These are phyloP conservation scores for Anser cygnoides DNA, from an alignment of 2,113 vertebrate species.

Conservation along the genomic window DNA sequence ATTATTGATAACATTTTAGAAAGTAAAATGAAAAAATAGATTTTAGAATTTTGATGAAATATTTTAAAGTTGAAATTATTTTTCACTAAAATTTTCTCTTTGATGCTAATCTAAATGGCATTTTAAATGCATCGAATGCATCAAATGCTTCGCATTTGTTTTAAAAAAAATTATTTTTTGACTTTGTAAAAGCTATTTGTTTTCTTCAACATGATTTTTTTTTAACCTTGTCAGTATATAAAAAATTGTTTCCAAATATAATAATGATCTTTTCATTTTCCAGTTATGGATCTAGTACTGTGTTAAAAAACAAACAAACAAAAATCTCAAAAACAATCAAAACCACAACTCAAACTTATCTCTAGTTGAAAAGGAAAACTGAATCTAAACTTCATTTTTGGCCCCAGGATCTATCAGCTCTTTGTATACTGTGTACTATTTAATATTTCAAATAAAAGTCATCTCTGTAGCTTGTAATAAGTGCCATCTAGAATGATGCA, in stretches of 20 bases:
- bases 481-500: constrained; percentile 31
- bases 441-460: constrained; percentile 30
- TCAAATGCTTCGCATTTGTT: not conserved
- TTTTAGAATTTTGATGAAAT: not conserved
- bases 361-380: not conserved
- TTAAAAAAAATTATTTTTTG: not conserved
- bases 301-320: not conserved
- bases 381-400: not conserved
- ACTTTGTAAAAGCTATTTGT: not conserved
- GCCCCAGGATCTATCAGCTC: constrained; percentile 11
- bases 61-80: not conserved
- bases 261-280: not conserved
- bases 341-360: not conserved
- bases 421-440: not conserved
- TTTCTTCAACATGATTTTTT: not conserved
- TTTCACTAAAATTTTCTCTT: not conserved
- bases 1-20: not conserved
- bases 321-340: not conserved
- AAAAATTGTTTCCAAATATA: not conserved
- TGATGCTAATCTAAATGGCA: not conserved
- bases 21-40: not conserved
- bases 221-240: not conserved
- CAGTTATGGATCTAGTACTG: not conserved
- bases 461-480: not conserved
- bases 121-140: not conserved